Base-by-base conservation (phyloP, 2,113 vertebrate species). In the Andinoacara biseriatus region DNA sequence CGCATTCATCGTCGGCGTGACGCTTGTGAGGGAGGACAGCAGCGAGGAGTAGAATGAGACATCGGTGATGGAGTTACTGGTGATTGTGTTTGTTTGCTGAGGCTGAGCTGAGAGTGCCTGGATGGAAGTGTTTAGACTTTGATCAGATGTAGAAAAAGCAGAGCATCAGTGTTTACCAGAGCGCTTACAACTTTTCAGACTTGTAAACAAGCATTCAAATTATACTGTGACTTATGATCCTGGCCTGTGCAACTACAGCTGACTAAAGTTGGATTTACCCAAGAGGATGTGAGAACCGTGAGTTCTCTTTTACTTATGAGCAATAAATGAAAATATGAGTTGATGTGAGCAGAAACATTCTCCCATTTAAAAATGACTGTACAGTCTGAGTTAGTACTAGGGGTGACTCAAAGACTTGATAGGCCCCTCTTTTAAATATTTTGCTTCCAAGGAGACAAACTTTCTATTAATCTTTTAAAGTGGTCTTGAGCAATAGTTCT, bases 31-130 rank as follows among this genome's bases (percentile, higher is more conserved):
- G 24, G 94, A 89, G 18, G 94, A 93, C 2, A 94, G 82, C 24
- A 94, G 85, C 3, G 89, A 58, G 33, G 94, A 89, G 85, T 93
- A 94, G 78, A 92, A 93, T 18, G 95, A 90, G 79, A 94, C 67
- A 2, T 95, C 94, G 56, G 83, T 35, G 29, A 90, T 72, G 86
- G 94, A 86, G 87, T 80, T 81, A 52, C 75, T 89, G 62, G 87
- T 85, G 80, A 63, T 89, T 14, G 81, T 87, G 81, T 83, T 94
- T 18, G 74, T 89, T 72, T 93, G 80, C 82, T 91, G 86, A 61
- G 80, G 26, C 26, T 87, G 89, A 15, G 65, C 20, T 17, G 81
- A 15, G 10, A 80, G 35, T 49, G 74, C 49, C 86, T 92, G 81
- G 58, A 24, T 3, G 82, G 11, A 52, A 84, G 78, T 69, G 33